Percentiles rank a stretch among this genome's conserved stretches.
phyloP scores from a whole-genome alignment of 2,797 vertebrate species.

The Falco novaeseelandiae region DNA sequence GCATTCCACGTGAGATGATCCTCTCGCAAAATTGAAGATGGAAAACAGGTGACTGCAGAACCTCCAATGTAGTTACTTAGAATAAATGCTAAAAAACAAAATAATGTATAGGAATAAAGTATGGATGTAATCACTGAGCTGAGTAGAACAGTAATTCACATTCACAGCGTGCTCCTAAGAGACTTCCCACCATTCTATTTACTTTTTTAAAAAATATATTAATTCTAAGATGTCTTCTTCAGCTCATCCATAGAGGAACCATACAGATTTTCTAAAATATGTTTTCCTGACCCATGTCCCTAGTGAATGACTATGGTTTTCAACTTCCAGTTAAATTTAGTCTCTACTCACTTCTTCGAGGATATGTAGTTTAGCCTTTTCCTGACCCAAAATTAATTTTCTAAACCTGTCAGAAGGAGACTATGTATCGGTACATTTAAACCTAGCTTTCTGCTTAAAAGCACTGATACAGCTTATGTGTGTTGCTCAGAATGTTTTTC shows the following conservation, averaged over 20 bases:
- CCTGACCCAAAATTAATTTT: neutral
- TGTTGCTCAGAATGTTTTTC: neutral
- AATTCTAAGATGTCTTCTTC: neutral
- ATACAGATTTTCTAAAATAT: neutral
- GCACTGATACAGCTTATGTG: neutral
- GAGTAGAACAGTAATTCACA: neutral
- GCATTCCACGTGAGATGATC: neutral
- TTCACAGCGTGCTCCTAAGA: neutral
- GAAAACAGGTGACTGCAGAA: neutral
- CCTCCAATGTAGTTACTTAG: neutral
- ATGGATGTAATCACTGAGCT: neutral
- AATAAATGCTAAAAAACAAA: neutral
- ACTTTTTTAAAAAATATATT: neutral
- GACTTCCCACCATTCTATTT: neutral
- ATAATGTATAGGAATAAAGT: neutral
- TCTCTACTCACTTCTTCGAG: neutral
- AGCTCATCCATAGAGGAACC: neutral
- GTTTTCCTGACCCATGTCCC: neutral
- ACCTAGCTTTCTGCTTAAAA: constrained; percentile 1
- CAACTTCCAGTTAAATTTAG: neutral
- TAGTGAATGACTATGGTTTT: neutral
- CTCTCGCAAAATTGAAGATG: neutral
- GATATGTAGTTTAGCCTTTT: neutral
- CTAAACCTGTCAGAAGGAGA: neutral
- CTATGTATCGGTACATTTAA: neutral